Evolutionary conservation across 2,113 vertebrate genomes (phyloP).

Genomic region (Hemibagrus wyckioides): DNA sequence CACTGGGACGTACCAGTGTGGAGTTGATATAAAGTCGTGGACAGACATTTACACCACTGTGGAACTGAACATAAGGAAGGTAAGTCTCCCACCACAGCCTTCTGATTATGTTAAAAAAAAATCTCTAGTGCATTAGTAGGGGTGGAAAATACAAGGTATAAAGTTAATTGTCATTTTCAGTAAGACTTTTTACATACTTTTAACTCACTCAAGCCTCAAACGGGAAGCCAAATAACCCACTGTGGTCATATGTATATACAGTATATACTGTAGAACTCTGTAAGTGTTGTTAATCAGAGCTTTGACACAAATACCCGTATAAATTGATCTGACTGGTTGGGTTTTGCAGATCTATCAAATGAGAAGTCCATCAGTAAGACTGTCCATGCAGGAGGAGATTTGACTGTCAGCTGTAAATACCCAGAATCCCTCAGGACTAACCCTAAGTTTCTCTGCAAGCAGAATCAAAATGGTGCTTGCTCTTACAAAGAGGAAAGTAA

Average conservation of each 20-base stretch:
- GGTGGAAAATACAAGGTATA: too few species aligned
- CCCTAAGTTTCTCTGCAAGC: background rate
- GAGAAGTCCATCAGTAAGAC: background rate
- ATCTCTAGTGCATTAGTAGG: too few species aligned
- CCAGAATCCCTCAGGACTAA: background rate
- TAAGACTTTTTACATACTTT: too few species aligned
- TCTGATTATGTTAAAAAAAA: too few species aligned
- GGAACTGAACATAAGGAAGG: too few species aligned
- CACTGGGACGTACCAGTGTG: conserved; percentile 11
- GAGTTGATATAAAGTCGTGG: too few species aligned
- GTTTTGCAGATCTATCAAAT: background rate
- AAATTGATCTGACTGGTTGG: background rate
- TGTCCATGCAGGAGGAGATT: background rate
- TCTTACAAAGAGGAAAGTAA: background rate
- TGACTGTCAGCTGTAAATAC: background rate
- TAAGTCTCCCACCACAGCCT: too few species aligned
- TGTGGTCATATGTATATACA: background rate
- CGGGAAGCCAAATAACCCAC: too few species aligned
- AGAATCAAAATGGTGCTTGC: background rate
- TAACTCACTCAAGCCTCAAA: too few species aligned
- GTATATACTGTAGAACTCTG: background rate
- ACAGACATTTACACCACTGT: background rate
- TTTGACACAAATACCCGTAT: background rate
- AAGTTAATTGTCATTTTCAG: background rate
- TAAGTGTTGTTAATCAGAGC: background rate